Conservation (phyloP, 2,797 vertebrate species). For the Tolypeutes matacus region DNA sequence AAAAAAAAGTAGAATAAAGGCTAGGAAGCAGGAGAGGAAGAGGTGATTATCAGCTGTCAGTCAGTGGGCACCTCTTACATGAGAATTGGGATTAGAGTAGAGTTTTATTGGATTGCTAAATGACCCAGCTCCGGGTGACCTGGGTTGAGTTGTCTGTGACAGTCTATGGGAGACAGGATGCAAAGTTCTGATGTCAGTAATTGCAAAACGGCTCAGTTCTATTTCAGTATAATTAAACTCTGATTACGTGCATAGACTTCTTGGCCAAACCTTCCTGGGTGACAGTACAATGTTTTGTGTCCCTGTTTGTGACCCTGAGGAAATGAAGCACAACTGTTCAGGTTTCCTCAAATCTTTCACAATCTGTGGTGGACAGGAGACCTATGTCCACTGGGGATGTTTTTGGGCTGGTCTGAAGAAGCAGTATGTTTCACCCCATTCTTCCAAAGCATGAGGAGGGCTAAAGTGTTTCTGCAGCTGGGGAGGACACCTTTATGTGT, state of each 20-base stretch:
- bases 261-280: slow-evolving; percentile 33
- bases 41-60: background rate
- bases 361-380: background rate
- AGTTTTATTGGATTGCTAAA: slow-evolving; percentile 35
- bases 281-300: background rate
- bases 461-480: background rate
- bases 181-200: slow-evolving; percentile 40
- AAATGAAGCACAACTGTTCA: background rate
- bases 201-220: slow-evolving; percentile 37
- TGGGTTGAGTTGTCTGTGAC: slow-evolving; percentile 58
- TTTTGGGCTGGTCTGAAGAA: slow-evolving; percentile 7
- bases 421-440: background rate
- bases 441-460: background rate
- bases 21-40: background rate
- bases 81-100: background rate
- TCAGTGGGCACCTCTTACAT: background rate
- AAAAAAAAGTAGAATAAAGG: background rate
- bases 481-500: background rate
- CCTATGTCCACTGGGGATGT: background rate
- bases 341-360: background rate
- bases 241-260: slow-evolving; percentile 34
- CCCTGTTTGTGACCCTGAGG: background rate
- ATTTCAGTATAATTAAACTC: slow-evolving; percentile 65
- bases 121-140: slow-evolving; percentile 39
- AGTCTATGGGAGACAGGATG: slow-evolving; percentile 52